Evolutionary conservation across 2,113 vertebrate genomes (phyloP).

Genomic region (Capreolus pygargus): DNA sequence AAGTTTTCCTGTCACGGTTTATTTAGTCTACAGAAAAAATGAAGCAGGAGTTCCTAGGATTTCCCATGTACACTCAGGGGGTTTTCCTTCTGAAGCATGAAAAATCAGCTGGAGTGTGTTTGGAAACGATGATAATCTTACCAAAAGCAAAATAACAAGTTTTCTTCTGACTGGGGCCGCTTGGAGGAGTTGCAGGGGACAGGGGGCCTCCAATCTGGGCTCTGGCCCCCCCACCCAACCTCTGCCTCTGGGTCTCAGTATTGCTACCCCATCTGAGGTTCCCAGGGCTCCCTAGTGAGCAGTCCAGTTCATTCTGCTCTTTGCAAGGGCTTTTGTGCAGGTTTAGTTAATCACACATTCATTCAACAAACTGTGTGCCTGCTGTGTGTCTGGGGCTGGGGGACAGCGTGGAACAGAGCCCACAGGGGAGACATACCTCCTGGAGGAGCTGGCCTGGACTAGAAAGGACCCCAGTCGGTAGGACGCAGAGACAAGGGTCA

Average conservation of each 20-base stretch:
- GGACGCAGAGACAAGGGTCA: rapidly evolving
- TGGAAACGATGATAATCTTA: not conserved
- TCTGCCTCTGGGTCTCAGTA: not conserved
- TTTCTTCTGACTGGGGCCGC: not conserved
- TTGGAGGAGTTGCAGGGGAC: not conserved
- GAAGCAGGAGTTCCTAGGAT: not conserved
- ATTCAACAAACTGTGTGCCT: not conserved
- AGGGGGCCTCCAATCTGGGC: not conserved
- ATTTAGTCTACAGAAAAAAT: not conserved
- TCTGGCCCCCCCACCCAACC: rapidly evolving
- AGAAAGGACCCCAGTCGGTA: rapidly evolving
- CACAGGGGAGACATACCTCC: not conserved
- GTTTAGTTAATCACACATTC: not conserved
- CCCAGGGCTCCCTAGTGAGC: not conserved
- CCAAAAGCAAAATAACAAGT: not conserved
- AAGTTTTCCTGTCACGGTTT: not conserved
- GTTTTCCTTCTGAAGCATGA: rapidly evolving
- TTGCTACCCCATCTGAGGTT: rapidly evolving
- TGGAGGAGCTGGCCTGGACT: no score
- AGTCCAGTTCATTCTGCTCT: not conserved
- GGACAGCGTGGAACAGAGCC: not conserved
- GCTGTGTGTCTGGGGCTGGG: not conserved
- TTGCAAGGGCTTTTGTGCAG: not conserved
- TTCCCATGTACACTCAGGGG: rapidly evolving
- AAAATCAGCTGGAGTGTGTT: no score